Conservation (phyloP, 64 coral and sea anemone genomes). For the Exaiptasia diaphana region DNA sequence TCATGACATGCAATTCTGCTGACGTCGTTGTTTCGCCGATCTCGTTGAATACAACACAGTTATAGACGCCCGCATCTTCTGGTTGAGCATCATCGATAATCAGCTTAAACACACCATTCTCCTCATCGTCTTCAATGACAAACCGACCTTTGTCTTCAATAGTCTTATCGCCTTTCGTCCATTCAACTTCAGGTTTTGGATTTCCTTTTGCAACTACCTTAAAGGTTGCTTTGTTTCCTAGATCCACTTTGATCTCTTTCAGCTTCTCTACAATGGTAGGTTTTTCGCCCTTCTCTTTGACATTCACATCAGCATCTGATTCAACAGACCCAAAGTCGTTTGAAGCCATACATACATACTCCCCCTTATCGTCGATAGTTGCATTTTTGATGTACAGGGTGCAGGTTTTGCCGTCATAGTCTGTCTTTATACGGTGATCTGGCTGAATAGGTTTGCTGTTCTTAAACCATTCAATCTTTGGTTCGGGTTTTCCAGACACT, state of each 20-base stretch:
- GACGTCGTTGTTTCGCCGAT: constrained; percentile 46
- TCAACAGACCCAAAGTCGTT: constrained; percentile 53
- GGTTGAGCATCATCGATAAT: constrained; percentile 52
- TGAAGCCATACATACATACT: constrained; percentile 72
- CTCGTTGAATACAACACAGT: constrained; percentile 75
- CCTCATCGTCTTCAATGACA: constrained; percentile 49
- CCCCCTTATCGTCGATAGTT: constrained; percentile 62
- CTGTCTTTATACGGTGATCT: constrained; percentile 24
- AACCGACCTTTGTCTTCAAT: constrained; percentile 57
- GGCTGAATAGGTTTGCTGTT: constrained; percentile 50
- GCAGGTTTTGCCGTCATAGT: constrained; percentile 58
- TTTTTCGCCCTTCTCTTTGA: constrained; percentile 55
- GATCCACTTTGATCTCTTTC: constrained; percentile 37
- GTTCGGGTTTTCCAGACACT: constrained; percentile 69
- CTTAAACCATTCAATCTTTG: constrained; percentile 76
- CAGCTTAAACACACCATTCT: constrained; percentile 60
- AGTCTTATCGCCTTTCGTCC: constrained; percentile 42
- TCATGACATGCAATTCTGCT: constrained; percentile 55
- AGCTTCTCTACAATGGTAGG: constrained; percentile 48
- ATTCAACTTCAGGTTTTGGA: constrained; percentile 39
- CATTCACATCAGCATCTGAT: constrained; percentile 59
- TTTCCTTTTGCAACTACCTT: constrained; percentile 27
- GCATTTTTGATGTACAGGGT: constrained; percentile 38
- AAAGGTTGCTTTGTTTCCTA: constrained; percentile 32
- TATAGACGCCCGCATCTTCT: constrained; percentile 79